Evolutionary conservation across 2,888 invertebrate genomes (phyloP).

Genomic region (Pyrocoelia pectoralis): DNA sequence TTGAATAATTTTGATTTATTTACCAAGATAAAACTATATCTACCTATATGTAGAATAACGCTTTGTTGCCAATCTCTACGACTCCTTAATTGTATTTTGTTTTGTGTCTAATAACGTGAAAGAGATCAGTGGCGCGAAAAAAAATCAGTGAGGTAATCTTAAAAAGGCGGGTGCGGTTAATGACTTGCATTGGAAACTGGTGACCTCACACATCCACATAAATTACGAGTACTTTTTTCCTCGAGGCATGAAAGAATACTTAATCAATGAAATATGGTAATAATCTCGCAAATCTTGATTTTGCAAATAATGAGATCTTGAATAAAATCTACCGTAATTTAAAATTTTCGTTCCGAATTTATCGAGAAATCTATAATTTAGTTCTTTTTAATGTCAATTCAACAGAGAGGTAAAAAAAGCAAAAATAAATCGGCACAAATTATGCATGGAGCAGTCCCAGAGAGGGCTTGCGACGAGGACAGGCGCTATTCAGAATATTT

Average conservation of each 20-base stretch:
- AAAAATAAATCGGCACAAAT: slow-evolving; percentile 40
- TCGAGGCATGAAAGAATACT: slow-evolving; percentile 6
- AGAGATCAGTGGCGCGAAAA: slow-evolving; percentile 20
- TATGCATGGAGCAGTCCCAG: slow-evolving; percentile 39
- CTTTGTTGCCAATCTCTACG: background rate
- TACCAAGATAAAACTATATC: slow-evolving; percentile 24
- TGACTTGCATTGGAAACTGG: slow-evolving; percentile 22
- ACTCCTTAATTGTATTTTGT: too few relatives aligned
- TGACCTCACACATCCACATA: slow-evolving; percentile 26
- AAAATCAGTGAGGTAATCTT: slow-evolving; percentile 17
- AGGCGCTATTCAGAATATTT: slow-evolving; percentile 42
- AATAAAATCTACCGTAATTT: background rate
- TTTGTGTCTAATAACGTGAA: too few relatives aligned
- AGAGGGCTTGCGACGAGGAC: slow-evolving; percentile 37
- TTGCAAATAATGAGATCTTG: background rate
- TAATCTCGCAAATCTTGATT: background rate
- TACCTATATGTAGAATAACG: background rate
- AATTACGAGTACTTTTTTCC: slow-evolving; percentile 19
- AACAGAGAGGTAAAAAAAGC: slow-evolving; percentile 18
- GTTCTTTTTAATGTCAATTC: slow-evolving; percentile 13
- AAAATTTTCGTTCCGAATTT: background rate
- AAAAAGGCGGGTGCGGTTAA: slow-evolving; percentile 24
- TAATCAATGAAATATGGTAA: background rate
- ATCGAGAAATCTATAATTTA: background rate
- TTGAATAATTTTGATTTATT: slow-evolving; percentile 47